Conservation (phyloP, 1,140 invertebrate species). For the Drosophila serrata region DNA sequence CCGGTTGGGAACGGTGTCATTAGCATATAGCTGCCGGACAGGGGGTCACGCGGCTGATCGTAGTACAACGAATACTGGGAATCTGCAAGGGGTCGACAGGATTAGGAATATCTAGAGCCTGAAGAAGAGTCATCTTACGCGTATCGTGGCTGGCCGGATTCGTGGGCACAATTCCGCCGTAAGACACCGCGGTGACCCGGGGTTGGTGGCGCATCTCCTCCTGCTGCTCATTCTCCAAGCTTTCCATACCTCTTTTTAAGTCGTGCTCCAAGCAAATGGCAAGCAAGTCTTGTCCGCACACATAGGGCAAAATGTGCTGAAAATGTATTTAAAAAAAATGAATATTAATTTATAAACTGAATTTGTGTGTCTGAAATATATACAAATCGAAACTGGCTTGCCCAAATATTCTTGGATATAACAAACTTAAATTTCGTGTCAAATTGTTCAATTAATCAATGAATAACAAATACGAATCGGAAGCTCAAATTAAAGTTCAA, state of each 20-base stretch:
- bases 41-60: conserved; percentile 33
- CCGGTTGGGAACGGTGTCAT: conserved; percentile 44
- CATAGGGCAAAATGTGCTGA: conserved; percentile 31
- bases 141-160: conserved; percentile 36
- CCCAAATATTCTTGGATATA: background rate
- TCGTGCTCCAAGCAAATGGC: conserved; percentile 2
- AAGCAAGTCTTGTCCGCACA: conserved; percentile 2
- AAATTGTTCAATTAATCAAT: background rate
- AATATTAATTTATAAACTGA: conserved; percentile 2
- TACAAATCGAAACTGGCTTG: background rate
- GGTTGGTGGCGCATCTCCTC: conserved; percentile 68
- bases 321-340: conserved; percentile 14
- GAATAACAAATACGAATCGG: background rate
- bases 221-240: conserved; percentile 74
- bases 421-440: background rate
- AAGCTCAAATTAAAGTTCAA: conserved; percentile 22
- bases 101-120: background rate
- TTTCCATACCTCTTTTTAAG: conserved; percentile 15
- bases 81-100: conserved; percentile 14
- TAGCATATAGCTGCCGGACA: conserved; percentile 56
- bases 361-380: conserved; percentile 8
- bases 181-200: conserved; percentile 38
- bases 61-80: conserved; percentile 40
- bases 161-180: conserved; percentile 39
- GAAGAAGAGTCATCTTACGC: conserved; percentile 36